These are phyloP conservation scores for Omphaloscelis lunosa DNA, from an alignment of 2,888 invertebrate genomes.

Conservation along the genomic window DNA sequence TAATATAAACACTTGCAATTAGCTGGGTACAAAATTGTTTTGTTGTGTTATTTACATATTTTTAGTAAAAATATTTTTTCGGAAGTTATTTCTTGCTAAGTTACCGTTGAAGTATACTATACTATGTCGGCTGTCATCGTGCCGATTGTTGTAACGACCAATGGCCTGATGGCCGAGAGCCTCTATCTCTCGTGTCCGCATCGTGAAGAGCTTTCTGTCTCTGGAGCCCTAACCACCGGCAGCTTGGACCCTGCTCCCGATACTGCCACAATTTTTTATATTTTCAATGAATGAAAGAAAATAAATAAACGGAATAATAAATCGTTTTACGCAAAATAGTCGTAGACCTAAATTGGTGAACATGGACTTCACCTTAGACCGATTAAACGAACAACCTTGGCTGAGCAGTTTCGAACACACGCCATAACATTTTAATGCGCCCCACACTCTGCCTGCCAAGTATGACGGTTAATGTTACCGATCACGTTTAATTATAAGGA, in stretches of 20 bases:
- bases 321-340: not conserved
- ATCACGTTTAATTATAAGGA: conserved; percentile 23
- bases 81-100: not conserved
- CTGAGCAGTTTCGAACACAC: conserved; percentile 38
- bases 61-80: not conserved
- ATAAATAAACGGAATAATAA: not conserved
- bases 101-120: not conserved
- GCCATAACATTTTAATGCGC: conserved; percentile 51
- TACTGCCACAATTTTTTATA: not conserved
- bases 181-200: not conserved
- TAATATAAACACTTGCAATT: conserved; percentile 20
- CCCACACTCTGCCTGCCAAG: conserved; percentile 43
- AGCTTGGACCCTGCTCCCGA: not conserved
- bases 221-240: not conserved
- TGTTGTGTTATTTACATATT: not conserved
- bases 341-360: conserved; percentile 6
- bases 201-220: not conserved
- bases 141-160: too few relatives aligned
- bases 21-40: not conserved
- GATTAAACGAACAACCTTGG: conserved; percentile 43
- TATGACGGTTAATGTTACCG: conserved; percentile 26
- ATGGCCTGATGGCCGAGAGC: too few relatives aligned
- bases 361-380: conserved; percentile 41
- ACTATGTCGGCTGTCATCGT: not conserved
- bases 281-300: not conserved